Percentiles rank a stretch among this genome's conserved stretches.
phyloP scores from a whole-genome alignment of 2,888 invertebrate genomes.

The Rapana venosa region DNA sequence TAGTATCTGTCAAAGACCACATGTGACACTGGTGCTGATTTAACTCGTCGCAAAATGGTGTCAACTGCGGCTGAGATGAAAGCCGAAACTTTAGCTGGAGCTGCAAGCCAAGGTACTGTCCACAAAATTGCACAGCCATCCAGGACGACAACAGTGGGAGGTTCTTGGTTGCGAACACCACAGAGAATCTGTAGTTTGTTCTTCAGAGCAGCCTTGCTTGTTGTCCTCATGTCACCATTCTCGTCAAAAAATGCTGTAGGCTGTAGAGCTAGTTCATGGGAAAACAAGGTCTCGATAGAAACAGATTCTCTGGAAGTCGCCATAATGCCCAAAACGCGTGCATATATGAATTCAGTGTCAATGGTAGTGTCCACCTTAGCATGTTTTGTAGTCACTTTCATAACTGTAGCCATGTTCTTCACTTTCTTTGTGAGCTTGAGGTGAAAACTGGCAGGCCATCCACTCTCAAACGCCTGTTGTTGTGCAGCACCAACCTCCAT shows the following conservation, averaged over 20 bases:
- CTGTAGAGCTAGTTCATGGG: conserved; percentile 24
- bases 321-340: conserved; percentile 8
- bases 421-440: conserved; percentile 21
- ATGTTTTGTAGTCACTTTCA: conserved; percentile 3
- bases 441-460: conserved; percentile 10
- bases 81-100: conserved; percentile 18
- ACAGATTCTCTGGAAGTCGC: background rate
- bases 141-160: conserved; percentile 22
- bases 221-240: conserved; percentile 31
- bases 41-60: conserved; percentile 26
- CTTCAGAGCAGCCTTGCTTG: conserved; percentile 27
- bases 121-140: conserved; percentile 31
- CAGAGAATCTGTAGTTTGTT: conserved; percentile 14
- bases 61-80: conserved; percentile 8
- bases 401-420: conserved; percentile 26
- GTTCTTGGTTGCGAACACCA: conserved; percentile 30
- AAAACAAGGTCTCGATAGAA: conserved; percentile 16
- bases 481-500: conserved; percentile 21
- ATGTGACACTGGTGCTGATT: conserved; percentile 15
- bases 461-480: conserved; percentile 10
- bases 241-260: conserved; percentile 23
- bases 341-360: conserved; percentile 2
- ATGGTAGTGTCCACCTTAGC: background rate
- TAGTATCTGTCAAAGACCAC: conserved; percentile 11
- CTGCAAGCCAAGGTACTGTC: conserved; percentile 29